A percentile compares a stretch with the other conserved stretches of the same genome.
Conservation (phyloP, 2,888 invertebrate genomes). For the Halictus ligatus region DNA sequence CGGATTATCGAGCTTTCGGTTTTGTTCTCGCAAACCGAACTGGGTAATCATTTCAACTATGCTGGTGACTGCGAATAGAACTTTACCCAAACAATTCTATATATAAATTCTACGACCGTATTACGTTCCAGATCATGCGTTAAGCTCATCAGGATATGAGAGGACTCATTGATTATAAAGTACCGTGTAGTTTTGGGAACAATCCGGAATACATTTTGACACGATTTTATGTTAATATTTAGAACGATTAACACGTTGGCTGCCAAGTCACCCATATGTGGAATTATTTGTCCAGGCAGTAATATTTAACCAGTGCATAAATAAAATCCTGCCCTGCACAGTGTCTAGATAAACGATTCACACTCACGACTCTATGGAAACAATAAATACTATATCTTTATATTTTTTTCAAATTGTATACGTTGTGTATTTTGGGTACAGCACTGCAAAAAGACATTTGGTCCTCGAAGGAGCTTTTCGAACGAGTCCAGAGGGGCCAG, state of each 20-base stretch:
- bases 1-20: constrained; percentile 15
- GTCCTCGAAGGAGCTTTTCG: neutral
- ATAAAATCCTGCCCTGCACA: neutral
- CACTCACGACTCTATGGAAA: neutral
- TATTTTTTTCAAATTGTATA: neutral
- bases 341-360: no score
- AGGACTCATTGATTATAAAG: neutral
- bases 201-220: no score
- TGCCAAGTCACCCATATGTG: no score
- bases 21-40: constrained; percentile 1
- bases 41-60: neutral
- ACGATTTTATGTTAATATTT: no score
- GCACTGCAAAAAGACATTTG: neutral
- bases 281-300: no score
- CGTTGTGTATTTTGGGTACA: neutral
- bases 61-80: neutral
- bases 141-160: neutral
- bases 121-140: neutral
- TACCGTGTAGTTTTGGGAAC: neutral
- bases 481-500: neutral
- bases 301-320: neutral
- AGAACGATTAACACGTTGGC: no score
- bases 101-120: neutral
- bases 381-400: neutral
- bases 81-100: neutral